phyloP scores from a whole-genome alignment of 2,888 invertebrate genomes.

The Apodemia mormo region DNA sequence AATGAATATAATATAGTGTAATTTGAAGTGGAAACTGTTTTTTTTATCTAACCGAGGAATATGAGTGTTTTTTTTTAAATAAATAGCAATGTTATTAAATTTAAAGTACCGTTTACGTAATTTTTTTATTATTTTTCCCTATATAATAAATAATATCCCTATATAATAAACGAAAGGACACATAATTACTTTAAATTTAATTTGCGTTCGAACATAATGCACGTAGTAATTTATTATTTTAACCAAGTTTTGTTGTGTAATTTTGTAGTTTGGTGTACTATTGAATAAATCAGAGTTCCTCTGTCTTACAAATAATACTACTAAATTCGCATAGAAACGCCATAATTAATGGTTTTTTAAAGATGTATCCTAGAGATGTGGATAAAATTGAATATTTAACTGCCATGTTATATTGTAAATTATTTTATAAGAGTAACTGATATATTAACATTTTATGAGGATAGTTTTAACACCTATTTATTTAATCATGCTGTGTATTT shows the following conservation, averaged over 20 bases:
- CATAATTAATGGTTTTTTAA: not conserved
- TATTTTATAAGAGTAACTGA: constrained; percentile 42
- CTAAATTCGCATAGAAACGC: not conserved
- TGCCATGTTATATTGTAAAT: constrained; percentile 38
- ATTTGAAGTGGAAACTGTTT: not conserved
- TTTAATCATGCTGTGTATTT: constrained; percentile 66
- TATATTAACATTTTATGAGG: constrained; percentile 68
- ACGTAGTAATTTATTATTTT: no score
- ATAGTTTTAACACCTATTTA: constrained; percentile 72
- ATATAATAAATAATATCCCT: no score
- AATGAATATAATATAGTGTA: not conserved
- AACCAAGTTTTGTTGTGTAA: no score
- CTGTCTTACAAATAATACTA: not conserved
- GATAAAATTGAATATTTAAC: constrained; percentile 25
- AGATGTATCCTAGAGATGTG: constrained; percentile 10
- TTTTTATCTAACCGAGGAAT: not conserved
- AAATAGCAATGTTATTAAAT: no score
- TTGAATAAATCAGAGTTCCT: no score
- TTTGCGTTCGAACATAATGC: no score
- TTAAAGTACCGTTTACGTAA: no score
- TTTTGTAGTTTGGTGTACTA: no score
- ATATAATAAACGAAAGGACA: no score
- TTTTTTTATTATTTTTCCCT: no score
- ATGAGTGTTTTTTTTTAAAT: not conserved
- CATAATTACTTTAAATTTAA: no score